A percentile compares a stretch with the other conserved stretches of the same genome.
phyloP scores from a whole-genome alignment of 2,113 vertebrate species.

The Reinhardtius hippoglossoides region DNA sequence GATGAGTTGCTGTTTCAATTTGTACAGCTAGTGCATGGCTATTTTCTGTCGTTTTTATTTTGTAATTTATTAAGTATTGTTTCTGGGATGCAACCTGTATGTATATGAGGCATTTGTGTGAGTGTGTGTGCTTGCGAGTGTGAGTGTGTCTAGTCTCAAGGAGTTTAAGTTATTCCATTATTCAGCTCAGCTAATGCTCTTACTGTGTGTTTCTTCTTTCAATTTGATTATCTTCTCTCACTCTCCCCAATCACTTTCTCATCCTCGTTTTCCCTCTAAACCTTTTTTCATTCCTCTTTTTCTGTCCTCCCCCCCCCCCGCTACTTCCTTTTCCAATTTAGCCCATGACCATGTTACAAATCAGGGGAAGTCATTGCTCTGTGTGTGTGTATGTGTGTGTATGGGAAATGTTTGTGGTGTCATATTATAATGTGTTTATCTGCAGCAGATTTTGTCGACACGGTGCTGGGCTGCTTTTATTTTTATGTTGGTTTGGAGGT shows the following conservation, averaged over 20 bases:
- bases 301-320: not conserved
- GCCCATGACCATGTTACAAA: slow-evolving; percentile 31
- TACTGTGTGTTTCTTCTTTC: slow-evolving; percentile 57
- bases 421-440: slow-evolving; percentile 15
- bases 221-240: slow-evolving; percentile 57
- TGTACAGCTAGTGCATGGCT: slow-evolving; percentile 69
- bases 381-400: slow-evolving; percentile 22
- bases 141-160: slow-evolving; percentile 3
- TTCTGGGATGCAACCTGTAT: slow-evolving; percentile 49
- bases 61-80: slow-evolving; percentile 66
- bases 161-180: slow-evolving; percentile 65
- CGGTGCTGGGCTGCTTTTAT: slow-evolving; percentile 36
- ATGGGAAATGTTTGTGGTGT: slow-evolving; percentile 9
- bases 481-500: slow-evolving; percentile 35
- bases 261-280: slow-evolving; percentile 24
- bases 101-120: slow-evolving; percentile 46
- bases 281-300: slow-evolving; percentile 22
- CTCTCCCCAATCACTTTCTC: slow-evolving; percentile 32
- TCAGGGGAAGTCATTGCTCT: not conserved
- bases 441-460: slow-evolving; percentile 25
- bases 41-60: slow-evolving; percentile 49
- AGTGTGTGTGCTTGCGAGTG: not conserved
- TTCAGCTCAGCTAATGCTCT: slow-evolving; percentile 61
- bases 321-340: slow-evolving; percentile 25
- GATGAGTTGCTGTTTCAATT: slow-evolving; percentile 41